These are phyloP conservation scores for Willowsia nigromaculata DNA, from an alignment of 2,888 invertebrate species.

Conservation along the genomic window DNA sequence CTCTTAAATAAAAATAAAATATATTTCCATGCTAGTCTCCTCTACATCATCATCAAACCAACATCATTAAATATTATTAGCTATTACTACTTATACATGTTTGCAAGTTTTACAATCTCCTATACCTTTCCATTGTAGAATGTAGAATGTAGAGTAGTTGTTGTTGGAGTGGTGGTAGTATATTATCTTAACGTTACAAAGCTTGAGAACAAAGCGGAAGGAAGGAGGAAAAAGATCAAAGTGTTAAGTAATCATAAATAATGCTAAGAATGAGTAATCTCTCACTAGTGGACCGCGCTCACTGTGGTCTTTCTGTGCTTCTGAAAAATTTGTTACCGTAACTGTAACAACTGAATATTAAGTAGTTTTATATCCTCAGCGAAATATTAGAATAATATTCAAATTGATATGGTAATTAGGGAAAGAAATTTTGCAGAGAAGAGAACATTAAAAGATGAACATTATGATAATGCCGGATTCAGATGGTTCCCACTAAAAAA, in stretches of 20 bases:
- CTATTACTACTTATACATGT: not conserved
- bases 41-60: not conserved
- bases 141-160: too few relatives aligned
- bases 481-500: not conserved
- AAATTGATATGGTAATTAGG: not conserved
- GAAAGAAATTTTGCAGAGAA: not conserved
- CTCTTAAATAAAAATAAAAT: too few relatives aligned
- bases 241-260: constrained; percentile 27
- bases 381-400: not conserved
- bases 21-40: constrained; percentile 38
- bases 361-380: not conserved
- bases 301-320: not conserved
- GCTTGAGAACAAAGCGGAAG: not conserved
- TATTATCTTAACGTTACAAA: not conserved
- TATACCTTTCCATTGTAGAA: not conserved
- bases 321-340: not conserved
- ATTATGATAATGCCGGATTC: not conserved
- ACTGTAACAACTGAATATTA: not conserved
- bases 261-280: not conserved
- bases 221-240: constrained; percentile 8
- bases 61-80: not conserved
- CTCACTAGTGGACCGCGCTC: not conserved
- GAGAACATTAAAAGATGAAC: not conserved
- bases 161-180: too few relatives aligned
- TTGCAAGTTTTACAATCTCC: not conserved